Base-by-base conservation (phyloP, 2,888 invertebrate genomes). In the Theretra japonica region DNA sequence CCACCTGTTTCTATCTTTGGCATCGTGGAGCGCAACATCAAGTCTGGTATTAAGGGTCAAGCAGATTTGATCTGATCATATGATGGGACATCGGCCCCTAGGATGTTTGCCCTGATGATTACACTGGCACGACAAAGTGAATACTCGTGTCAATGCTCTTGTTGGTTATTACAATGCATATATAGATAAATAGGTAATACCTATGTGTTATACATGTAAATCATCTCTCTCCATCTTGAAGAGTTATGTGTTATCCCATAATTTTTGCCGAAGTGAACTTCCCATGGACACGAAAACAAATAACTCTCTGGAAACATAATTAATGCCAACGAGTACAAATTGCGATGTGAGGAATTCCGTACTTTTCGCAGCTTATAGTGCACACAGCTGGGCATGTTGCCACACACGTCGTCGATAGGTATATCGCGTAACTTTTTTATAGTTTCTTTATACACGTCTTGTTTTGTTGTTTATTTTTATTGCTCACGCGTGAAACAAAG, bases 391-490 rank as follows among this genome's bases (percentile, higher is more conserved):
- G 65, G 65, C 48, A 65, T 48, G 23, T 48, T 65, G 65, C 65
- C 65, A 65, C 65, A 41, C 65, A 65, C 48, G 15, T 21, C 23
- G 65, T 6, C 23, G 48, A 65, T 65, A 48, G 65, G 65, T 65
- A 65, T 48, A 65, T 48, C 41, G 48, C 48, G 48, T 65, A 48
- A 65, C 48, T 6, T 65, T 65, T 53, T 65, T 41, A 60, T 60
- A 17, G 48, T 65, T 65, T 65, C 48, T 65, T 65, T 65, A 48
- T 65, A 65, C 23, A 23, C 48, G 48, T 65, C 48, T 48, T 65
- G 23, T 48, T 48, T 65, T 65, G 65, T 65, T 65, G 41, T 65
- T 65, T 65, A 65, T 65, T 65, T 65, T 65, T 65, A 65, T 65
- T 41, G 41, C 65, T 41, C 48, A 5, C 17, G 23, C 65, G 48